Evolutionary conservation across 2,888 invertebrate species (phyloP).

Genomic region (Pachycephus smyrnensis): DNA sequence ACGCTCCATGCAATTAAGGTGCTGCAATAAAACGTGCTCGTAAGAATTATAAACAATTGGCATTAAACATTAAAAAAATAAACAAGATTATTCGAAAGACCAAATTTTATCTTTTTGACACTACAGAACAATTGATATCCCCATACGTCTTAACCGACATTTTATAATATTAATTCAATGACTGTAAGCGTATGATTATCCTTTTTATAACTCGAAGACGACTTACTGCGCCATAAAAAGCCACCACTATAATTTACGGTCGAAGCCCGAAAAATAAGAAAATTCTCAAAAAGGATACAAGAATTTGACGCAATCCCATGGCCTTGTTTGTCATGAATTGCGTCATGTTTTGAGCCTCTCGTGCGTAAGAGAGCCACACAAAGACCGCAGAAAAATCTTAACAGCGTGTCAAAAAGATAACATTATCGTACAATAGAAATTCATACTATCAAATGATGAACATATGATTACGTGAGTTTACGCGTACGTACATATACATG

Average conservation of each 20-base stretch:
- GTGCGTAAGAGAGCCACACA: not conserved
- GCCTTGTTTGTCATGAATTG: not conserved
- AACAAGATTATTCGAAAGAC: not conserved
- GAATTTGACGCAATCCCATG: not conserved
- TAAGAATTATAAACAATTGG: not conserved
- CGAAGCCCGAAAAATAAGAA: not conserved
- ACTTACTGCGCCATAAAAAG: not conserved
- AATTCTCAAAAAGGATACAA: not conserved
- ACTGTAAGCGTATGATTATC: not conserved
- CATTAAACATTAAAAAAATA: not conserved
- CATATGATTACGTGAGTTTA: not conserved
- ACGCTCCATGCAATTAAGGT: not conserved
- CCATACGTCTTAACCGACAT: not conserved
- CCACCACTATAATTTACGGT: not conserved
- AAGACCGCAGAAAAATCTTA: not conserved
- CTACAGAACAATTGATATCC: not conserved
- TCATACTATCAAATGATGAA: not conserved
- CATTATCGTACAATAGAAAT: not conserved
- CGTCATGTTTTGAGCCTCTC: not conserved
- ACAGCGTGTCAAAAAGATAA: not conserved
- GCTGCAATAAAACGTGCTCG: not conserved
- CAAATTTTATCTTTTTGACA: not conserved
- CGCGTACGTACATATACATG: not conserved
- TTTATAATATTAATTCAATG: not conserved
- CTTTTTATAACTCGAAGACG: not conserved